These are phyloP conservation scores for Cacatua alba DNA, from an alignment of 2,113 vertebrate genomes.

Conservation along the genomic window DNA sequence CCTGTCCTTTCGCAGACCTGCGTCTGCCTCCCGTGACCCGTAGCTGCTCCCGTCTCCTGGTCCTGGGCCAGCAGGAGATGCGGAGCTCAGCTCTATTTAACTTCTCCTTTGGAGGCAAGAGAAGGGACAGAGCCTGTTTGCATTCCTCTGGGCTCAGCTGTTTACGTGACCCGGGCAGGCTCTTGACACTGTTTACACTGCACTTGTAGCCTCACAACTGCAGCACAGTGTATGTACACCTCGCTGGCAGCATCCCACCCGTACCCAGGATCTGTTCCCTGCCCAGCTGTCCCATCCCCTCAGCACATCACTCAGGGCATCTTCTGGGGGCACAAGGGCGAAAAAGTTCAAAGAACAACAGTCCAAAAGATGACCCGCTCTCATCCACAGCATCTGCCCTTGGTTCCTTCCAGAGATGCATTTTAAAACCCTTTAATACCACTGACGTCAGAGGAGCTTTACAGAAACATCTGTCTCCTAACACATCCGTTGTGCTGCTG, in stretches of 20 bases:
- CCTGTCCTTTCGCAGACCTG: accelerated
- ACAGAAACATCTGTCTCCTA: neutral
- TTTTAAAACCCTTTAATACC: neutral
- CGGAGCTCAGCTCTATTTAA: neutral
- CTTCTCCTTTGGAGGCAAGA: neutral
- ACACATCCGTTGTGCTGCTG: neutral
- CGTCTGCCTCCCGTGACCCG: accelerated
- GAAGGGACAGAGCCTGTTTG: neutral
- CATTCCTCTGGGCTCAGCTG: neutral
- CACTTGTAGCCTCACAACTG: neutral
- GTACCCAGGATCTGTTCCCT: neutral
- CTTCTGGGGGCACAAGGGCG: neutral
- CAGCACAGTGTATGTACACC: neutral
- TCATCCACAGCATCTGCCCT: neutral
- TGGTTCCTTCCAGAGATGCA: neutral
- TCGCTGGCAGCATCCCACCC: accelerated
- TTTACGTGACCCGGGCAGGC: neutral
- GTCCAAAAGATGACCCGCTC: accelerated
- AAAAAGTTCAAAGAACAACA: neutral
- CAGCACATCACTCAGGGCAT: accelerated
- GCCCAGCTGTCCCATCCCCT: neutral
- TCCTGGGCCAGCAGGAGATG: neutral
- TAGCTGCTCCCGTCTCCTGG: neutral
- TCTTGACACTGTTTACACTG: neutral
- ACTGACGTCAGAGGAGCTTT: neutral